A percentile compares a stretch with the other conserved stretches of the same genome.
These are phyloP conservation scores for Paratrypauchen microcephalus DNA, from an alignment of 2,797 vertebrate species.

Conservation along the genomic window DNA sequence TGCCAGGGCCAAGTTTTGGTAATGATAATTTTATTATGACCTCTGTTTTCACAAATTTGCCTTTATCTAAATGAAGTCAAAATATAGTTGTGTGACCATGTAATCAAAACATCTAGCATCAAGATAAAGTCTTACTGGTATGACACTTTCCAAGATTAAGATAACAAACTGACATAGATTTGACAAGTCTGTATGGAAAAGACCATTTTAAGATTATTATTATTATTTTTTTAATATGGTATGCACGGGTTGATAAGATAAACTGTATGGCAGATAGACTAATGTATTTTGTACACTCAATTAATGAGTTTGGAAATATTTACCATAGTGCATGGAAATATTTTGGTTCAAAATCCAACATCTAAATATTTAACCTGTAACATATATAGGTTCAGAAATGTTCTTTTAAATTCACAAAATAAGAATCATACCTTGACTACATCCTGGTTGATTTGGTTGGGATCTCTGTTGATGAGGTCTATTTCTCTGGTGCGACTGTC, in stretches of 20 bases:
- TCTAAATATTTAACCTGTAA: too few relatives aligned
- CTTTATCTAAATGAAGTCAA: not conserved
- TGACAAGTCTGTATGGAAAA: not conserved
- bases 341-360: too few relatives aligned
- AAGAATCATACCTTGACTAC: slow-evolving; percentile 72
- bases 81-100: not conserved
- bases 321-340: too few relatives aligned
- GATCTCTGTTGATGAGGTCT: slow-evolving; percentile 83
- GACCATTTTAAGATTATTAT: too few relatives aligned
- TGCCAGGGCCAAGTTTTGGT: not conserved
- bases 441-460: slow-evolving; percentile 82
- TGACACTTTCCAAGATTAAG: too few relatives aligned
- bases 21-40: not conserved
- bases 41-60: not conserved
- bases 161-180: too few relatives aligned
- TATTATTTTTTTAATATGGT: not conserved
- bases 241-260: not conserved
- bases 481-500: slow-evolving; percentile 79
- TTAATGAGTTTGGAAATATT: too few relatives aligned
- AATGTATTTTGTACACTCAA: too few relatives aligned
- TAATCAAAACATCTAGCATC: not conserved
- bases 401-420: not conserved
- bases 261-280: not conserved
- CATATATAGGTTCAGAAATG: not conserved
- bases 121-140: not conserved